Evolutionary conservation across 2,797 vertebrate genomes (phyloP), one percentile per base, ranked within the genome.

Genomic region (Premnoplex brunnescens): DNA sequence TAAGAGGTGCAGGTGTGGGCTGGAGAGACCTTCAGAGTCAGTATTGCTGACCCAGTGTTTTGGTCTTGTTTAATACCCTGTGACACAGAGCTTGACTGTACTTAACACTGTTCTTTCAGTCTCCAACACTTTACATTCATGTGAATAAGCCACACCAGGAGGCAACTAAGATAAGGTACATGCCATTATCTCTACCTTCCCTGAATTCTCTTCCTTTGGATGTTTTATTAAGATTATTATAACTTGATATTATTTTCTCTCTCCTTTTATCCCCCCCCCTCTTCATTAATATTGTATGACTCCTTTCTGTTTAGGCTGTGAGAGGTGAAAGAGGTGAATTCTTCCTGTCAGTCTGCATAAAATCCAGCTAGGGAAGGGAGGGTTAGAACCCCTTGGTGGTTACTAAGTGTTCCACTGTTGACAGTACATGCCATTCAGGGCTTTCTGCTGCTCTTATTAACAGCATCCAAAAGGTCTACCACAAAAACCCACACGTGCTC

Each of bases 221-320:
- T 73, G 27, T 77, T 71, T 78, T 93, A 24, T 76, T 93, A 88
- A 36, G 46, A 74, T 44, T 92, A 86, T 77, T 91, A 43, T 74
- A 94, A 84, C 27, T 54, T 54, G 12, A 34, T 26, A 32, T 44
- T 55, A 52, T 73, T 76, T 30, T 43, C 8, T 19, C 30, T 36
- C 15, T 19, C 8, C 8, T 39, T 64, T 58, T 73, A 7, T 27
- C 3, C 6, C 8, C 6, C 8, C 9, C 26, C 5, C 17, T 43
- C 81, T 88, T 84, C 63, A 81, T 91, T 34, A 94, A 54, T 91
- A 90, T 88, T 96, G 94, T 66, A 87, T 93, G 39, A 69, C 44
- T 80, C 8, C 34, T 79, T 95, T 95, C 58, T 62, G 28, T 85
- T 78, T 92, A 75, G 49, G 34, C 37, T 59, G 22, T 19, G 52